phyloP scores from a whole-genome alignment of 2,888 invertebrate species.

The Synanthedon tipuliformis region DNA sequence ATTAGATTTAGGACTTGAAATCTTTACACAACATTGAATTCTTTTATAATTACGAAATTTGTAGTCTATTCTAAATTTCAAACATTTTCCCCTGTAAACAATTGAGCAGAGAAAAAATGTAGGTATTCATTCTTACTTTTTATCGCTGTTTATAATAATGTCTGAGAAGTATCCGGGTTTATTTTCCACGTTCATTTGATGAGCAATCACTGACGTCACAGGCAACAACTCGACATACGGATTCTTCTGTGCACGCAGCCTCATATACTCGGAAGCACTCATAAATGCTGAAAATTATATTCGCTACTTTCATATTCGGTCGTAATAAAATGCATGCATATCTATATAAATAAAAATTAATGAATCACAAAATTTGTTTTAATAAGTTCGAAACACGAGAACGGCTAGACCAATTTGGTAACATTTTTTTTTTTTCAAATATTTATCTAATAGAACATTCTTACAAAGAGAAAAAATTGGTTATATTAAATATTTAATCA shows the following conservation, averaged over 20 bases:
- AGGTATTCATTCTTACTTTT: conserved; percentile 46
- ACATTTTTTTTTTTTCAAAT: too few relatives aligned
- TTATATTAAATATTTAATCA: too few relatives aligned
- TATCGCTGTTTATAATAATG: conserved; percentile 70
- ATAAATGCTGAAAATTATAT: conserved; percentile 63
- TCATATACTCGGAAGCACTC: conserved; percentile 67
- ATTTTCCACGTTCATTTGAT: conserved; percentile 65
- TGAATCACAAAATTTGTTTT: too few relatives aligned
- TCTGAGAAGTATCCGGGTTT: conserved; percentile 72
- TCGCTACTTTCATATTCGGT: not conserved
- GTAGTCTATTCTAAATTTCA: too few relatives aligned
- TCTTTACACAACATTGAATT: too few relatives aligned
- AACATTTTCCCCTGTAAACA: not conserved
- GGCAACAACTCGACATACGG: conserved; percentile 60
- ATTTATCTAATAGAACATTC: too few relatives aligned
- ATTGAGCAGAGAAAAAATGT: not conserved
- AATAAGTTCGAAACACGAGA: too few relatives aligned
- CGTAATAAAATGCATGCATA: not conserved
- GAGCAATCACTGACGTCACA: conserved; percentile 70
- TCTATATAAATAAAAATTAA: not conserved
- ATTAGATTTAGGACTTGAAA: too few relatives aligned
- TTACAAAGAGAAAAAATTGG: too few relatives aligned
- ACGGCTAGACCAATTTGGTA: too few relatives aligned
- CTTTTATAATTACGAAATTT: too few relatives aligned
- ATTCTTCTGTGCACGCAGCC: conserved; percentile 45